Evolutionary conservation across 2,888 invertebrate genomes (phyloP).

Genomic region (Morinoia aosen): DNA sequence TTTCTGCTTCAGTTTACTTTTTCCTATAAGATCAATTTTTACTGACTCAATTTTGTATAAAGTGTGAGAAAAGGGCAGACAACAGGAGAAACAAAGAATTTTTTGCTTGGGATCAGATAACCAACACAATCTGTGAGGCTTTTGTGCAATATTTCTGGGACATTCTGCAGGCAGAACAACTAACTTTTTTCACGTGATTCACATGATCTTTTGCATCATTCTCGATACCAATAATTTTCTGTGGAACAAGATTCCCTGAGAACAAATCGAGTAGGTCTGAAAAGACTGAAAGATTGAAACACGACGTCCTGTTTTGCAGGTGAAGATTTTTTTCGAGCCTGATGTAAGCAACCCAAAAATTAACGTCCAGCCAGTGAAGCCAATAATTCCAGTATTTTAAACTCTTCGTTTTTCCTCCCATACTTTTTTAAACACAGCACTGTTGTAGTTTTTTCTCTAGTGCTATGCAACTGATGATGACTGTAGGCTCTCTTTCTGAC

Average conservation of each 20-base stretch:
- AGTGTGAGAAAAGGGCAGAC: neutral
- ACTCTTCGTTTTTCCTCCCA: neutral
- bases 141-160: too few relatives aligned
- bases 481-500: neutral
- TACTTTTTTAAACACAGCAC: neutral
- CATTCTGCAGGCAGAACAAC: too few relatives aligned
- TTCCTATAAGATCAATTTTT: neutral
- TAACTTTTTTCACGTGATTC: too few relatives aligned
- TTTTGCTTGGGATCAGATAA: neutral
- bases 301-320: too few relatives aligned
- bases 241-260: too few relatives aligned
- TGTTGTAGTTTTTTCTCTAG: neutral
- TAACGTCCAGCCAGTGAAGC: neutral
- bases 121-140: too few relatives aligned
- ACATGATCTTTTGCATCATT: too few relatives aligned
- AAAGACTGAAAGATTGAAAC: too few relatives aligned
- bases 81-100: neutral
- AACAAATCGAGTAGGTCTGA: too few relatives aligned
- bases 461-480: neutral
- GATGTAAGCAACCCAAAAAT: neutral
- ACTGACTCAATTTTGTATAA: neutral
- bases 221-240: too few relatives aligned
- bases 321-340: too few relatives aligned
- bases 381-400: neutral
- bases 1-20: neutral